Evolutionary conservation across 2,113 vertebrate genomes (phyloP), one percentile per base, ranked within the genome.

Genomic region (Astur gentilis): DNA sequence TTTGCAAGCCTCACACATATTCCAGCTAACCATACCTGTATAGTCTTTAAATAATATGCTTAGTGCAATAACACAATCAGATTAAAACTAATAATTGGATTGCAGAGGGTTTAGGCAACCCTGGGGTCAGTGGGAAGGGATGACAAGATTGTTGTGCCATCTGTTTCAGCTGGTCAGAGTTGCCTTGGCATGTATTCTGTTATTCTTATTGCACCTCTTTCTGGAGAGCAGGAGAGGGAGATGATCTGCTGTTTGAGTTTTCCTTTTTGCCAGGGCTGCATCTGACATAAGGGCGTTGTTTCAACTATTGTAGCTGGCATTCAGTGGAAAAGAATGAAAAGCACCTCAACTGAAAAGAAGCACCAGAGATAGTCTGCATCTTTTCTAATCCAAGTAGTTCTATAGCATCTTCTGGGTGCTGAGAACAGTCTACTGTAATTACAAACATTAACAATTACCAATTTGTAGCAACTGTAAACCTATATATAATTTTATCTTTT

Each of bases 61-160:
- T 61, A 95, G 89, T 69, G 93, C 83, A 90, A 6, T 62, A 92
- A 86, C 73, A 90, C 70, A 87, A 83, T 42, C 58, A 75, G 87
- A 91, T 92, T 80, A 95, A 62, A 72, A 10, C 12, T 38, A 72
- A 2, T 60, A 69, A 90, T 49, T 45, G 66, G 67, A 86, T 85
- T 93, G 83, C 93, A 87, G 83, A 65, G 80, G 88, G 36, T 95
- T 96, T 66, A 50, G 83, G 81, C 83, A 94, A 49, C 73, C 45
- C 40, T 50, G 52, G 82, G 91, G 73, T 90, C 94, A 87, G 69
- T 34, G 91, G 78, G 86, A 75, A 90, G 44, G 83, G 80, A 87
- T 62, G 40, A 88, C 16, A 49, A 38, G 69, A 88, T 16, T 62
- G 42, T 84, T 91, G 89, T 87, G 91, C 79, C 92, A 52, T 79